These are phyloP conservation scores for Gallinago solitaria DNA, from an alignment of 2,797 vertebrate genomes.

Conservation along the genomic window DNA sequence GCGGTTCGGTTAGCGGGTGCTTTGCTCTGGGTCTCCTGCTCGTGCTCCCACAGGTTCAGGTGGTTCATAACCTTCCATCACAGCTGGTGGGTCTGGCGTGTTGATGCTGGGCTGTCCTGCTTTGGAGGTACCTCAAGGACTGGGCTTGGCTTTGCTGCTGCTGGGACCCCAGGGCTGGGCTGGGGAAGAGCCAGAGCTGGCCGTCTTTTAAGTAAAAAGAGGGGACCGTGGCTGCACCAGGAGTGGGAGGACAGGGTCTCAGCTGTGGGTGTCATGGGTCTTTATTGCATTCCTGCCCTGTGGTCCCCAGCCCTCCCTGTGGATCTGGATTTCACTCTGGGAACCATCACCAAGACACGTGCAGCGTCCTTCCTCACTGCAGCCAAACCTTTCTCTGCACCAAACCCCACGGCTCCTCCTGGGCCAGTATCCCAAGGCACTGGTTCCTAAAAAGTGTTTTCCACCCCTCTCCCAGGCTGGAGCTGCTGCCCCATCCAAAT, in stretches of 20 bases:
- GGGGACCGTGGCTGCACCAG: not conserved
- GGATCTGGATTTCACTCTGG: not conserved
- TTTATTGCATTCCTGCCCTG: not conserved
- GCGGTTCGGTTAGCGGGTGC: not conserved
- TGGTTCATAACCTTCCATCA: not conserved
- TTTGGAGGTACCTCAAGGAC: not conserved
- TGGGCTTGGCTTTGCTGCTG: not conserved
- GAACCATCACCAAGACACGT: not conserved
- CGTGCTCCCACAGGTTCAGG: accelerated
- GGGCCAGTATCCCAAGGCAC: not conserved
- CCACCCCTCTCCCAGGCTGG: not conserved
- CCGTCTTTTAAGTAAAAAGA: not conserved
- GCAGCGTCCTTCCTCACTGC: not conserved
- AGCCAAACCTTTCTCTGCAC: not conserved
- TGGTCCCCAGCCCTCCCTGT: not conserved
- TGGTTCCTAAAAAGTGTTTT: not conserved
- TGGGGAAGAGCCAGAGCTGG: not conserved
- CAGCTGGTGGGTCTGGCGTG: not conserved
- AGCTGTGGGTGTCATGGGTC: accelerated
- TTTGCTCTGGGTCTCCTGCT: not conserved
- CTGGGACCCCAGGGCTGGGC: not conserved
- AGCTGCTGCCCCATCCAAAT: not conserved
- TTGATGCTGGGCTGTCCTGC: not conserved
- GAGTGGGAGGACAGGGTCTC: not conserved
- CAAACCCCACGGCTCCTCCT: not conserved